Evolutionary conservation across 1,140 invertebrate genomes (phyloP), one percentile per base, ranked within the genome.

Genomic region (Uloborus diversus): DNA sequence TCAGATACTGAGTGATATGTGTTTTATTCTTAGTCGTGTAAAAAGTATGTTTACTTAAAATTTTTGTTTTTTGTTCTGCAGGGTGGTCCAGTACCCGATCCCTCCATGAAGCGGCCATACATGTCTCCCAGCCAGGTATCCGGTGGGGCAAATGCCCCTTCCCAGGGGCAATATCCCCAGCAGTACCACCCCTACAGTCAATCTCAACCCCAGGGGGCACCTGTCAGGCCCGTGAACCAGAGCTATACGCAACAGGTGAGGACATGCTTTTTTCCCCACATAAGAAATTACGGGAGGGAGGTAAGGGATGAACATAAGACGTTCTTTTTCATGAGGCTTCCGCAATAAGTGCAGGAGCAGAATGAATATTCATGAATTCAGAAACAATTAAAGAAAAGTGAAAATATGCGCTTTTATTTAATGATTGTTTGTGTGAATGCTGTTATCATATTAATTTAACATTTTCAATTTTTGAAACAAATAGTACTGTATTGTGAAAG

Each of bases 131-230:
- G 32, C 47, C 73, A 78, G 49, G 23, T 56, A 33, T 64, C 71
- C n/a, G 51, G 71, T 51, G 37, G 32, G 57, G 57, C 53, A 42
- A 17, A 27, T 59, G 49, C 56, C 13, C 35, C 70, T 23, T 59
- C 56, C n/a, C 49, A 53, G 33, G 53, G 56, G 20, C 70, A 73
- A 28, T 73, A 73, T 25, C 57, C 70, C 1, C 70, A 73, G 13
- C 70, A 73, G 56, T 73, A 73, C 17, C 70, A 73, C 57, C 70
- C 70, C 14, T 73, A 73, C 57, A 62, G 57, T 73, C 70, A 73
- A 25, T 37, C 35, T 17, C 70, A 57, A 30, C 56, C 70, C 14
- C 70, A 59, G 28, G 70, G 35, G 33, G 66, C 42, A 23, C 64
- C 17, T 7, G 11, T 23, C 30, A 20, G n/a, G 9, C 53, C 70